Evolutionary conservation across 2,888 invertebrate species (phyloP), one percentile per base, ranked within the genome.

Genomic region (Thymelicus acteon): DNA sequence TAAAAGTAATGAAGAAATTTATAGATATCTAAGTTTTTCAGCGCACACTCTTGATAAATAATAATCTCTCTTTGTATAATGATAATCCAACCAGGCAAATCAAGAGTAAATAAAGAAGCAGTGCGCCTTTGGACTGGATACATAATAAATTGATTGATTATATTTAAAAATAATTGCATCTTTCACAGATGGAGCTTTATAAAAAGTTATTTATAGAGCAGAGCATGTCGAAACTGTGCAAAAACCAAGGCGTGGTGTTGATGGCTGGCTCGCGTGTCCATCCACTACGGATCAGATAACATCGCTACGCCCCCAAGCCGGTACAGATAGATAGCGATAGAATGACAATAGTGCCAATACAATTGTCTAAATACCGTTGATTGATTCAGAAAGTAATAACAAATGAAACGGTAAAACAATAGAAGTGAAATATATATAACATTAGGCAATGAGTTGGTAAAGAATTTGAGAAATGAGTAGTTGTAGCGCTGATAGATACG

Each of bases 241-340:
- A 62, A 62, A 62, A 68, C 37, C 39, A 57, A 68, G 68, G 57
- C 40, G 67, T 61, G 67, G 67, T 61, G 37, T 64, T 64, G 44
- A 37, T n/a, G 54, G 31, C 31, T 15, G 60, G 47, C 60, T 68
- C 40, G 62, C 69, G 62, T 69, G 69, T 57, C 69, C 68, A 63
- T 69, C 63, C 52, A 58, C 69, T 8, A 62, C 19, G 57, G 58
- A 12, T 69, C 69, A 63, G 62, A 63, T 69, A 49, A 69, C 69
- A 63, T 49, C 57, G 69, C 48, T 44, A 68, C 69, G 69, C 69
- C 69, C 69, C 62, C 58, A 7, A 24, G 13, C 31, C 44, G 13
- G 40, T 62, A 8, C 12, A 10, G 24, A 54, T 54, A 19, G 62
- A 57, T 57, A 63, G 8, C 58, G 62, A 68, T 61, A 24, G 61